Evolutionary conservation across 2,888 invertebrate species (phyloP), one percentile per base, ranked within the genome.

Genomic region (Zeuzera pyrina): DNA sequence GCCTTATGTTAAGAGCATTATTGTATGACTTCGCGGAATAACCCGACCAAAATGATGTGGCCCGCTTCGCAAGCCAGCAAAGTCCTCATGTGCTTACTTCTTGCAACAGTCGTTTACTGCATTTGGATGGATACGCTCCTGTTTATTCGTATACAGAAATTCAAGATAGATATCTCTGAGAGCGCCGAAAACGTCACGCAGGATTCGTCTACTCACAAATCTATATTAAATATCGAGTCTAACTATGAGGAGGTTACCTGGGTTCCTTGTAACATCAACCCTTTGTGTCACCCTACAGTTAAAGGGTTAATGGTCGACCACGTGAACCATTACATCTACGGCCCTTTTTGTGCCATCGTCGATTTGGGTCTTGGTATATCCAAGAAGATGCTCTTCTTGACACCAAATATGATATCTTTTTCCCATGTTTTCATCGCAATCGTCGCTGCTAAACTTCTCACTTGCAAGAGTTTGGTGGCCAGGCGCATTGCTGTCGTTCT

Each of bases 291-390:
- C 48, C 88, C 95, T 1, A 94, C 94, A 0, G 91, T 93, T 0
- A 95, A 95, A 70, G 90, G 91, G 1, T 64, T 95, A 33, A 87
- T 94, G 81, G 77, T 93, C 29, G 95, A 95, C 61, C 93, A 92
- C 41, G 87, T 91, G 3, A 94, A 94, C 58, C 92, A 93, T 53
- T 95, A 94, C 55, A 73, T 95, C 12, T 90, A 94, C 52, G 90
- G 90, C 1, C 95, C 95, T 0, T 62, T 92, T 26, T 91, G 92
- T n/a, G 87, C 89, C 3, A 69, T 92, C 12, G 74, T 92, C 16
- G 93, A 94, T 57, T 68, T 87, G 49, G 66, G 89, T 3, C 65
- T 91, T 12, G 85, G 86, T 2, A 87, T 92, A 46, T 90, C 90
- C 0, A 73, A 85, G 3, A 78, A 71, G 28, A 62, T 76, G 63